phyloP scores from a whole-genome alignment of 2,113 vertebrate genomes.

The Leptocoma aspasia region DNA sequence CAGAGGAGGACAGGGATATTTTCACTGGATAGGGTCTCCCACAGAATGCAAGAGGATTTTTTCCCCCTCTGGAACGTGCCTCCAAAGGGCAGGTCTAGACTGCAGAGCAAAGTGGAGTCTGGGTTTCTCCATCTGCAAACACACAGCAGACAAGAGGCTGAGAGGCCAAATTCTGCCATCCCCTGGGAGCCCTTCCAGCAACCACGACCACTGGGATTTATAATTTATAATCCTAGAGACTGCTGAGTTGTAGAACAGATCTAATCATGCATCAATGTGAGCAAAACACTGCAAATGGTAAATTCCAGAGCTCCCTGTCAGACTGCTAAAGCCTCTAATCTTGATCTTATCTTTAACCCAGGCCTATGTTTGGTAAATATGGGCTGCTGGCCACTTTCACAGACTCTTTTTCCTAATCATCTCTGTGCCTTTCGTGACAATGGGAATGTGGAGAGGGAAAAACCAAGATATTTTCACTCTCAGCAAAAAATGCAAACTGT shows the following conservation, averaged over 20 bases:
- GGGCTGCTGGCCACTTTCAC: background rate
- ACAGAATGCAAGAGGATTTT: background rate
- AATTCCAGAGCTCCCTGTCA: background rate
- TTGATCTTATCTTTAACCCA: background rate
- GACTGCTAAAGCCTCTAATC: background rate
- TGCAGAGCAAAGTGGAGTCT: background rate
- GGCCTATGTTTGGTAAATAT: background rate
- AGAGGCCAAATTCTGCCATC: background rate
- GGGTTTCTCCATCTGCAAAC: background rate
- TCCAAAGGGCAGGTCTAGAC: background rate
- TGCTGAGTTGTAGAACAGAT: background rate
- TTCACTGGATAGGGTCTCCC: background rate
- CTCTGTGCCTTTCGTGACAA: background rate
- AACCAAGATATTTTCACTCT: background rate
- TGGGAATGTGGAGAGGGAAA: background rate
- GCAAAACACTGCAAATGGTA: background rate
- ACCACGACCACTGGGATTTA: background rate
- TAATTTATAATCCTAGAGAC: background rate
- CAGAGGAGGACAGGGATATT: background rate
- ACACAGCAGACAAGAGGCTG: background rate
- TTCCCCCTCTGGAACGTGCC: background rate
- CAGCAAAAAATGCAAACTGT: background rate
- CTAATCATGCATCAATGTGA: background rate
- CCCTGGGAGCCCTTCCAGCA: background rate
- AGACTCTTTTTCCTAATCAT: background rate